These are phyloP conservation scores for Triplophysa dalaica DNA, from an alignment of 2,113 vertebrate species.

Conservation along the genomic window DNA sequence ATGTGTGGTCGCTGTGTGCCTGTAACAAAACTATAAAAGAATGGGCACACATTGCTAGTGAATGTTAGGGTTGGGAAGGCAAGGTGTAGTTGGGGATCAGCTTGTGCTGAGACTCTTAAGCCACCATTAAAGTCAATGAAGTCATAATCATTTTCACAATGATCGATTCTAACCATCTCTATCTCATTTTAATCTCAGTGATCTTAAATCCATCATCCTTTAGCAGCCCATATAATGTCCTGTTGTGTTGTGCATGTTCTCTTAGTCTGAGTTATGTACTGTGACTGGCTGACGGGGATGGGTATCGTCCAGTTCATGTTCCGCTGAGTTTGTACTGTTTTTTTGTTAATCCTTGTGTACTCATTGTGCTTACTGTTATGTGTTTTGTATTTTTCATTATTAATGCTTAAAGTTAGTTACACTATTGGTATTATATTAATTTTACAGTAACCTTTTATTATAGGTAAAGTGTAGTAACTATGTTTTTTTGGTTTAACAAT, in stretches of 20 bases:
- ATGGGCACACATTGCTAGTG: background rate
- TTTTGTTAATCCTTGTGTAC: background rate
- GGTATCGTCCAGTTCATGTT: background rate
- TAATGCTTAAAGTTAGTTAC: background rate
- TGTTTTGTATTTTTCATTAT: background rate
- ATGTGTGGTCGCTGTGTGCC: background rate
- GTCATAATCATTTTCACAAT: background rate
- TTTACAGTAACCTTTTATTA: no score
- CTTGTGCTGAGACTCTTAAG: background rate
- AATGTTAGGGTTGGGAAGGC: background rate
- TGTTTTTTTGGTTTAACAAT: no score
- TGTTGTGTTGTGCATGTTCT: conserved; percentile 19
- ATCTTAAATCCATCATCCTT: conserved; percentile 10
- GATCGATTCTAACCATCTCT: background rate
- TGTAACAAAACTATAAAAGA: background rate
- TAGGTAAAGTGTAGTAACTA: no score
- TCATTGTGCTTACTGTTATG: background rate
- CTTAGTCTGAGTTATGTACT: conserved; percentile 29
- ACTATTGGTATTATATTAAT: background rate
- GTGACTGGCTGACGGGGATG: conserved; percentile 19
- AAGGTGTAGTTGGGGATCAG: background rate
- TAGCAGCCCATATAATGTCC: background rate
- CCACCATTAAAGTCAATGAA: background rate
- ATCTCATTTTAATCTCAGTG: background rate
- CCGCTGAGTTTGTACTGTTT: conserved; percentile 9